These are phyloP conservation scores for Dromococcyx pavoninus DNA, from an alignment of 2,797 vertebrate species.

Conservation along the genomic window DNA sequence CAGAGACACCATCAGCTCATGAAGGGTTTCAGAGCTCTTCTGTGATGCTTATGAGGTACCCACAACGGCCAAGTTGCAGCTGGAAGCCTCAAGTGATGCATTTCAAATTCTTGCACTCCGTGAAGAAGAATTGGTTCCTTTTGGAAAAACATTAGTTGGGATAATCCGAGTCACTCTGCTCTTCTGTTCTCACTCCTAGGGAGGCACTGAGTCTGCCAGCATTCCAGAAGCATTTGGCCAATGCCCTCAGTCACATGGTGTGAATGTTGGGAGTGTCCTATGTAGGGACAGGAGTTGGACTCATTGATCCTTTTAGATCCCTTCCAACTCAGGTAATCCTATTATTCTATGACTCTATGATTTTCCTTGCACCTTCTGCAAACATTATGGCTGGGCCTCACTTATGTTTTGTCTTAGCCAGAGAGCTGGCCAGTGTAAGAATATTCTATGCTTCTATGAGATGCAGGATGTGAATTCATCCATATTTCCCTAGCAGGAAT, in stretches of 20 bases:
- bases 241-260: too few species aligned
- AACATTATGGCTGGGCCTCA: background rate
- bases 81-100: background rate
- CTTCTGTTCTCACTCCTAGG: fast-evolving
- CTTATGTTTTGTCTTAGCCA: background rate
- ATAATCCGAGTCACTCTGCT: background rate
- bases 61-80: background rate
- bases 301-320: too few species aligned
- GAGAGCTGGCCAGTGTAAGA: background rate
- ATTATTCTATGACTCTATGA: too few species aligned
- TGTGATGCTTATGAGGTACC: background rate
- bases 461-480: too few species aligned
- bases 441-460: too few species aligned
- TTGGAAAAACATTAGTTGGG: background rate
- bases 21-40: background rate
- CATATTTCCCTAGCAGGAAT: too few species aligned
- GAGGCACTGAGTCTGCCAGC: too few species aligned
- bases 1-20: background rate
- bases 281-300: too few species aligned
- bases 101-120: background rate
- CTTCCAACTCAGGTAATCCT: too few species aligned
- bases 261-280: too few species aligned
- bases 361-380: background rate
- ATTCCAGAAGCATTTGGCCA: too few species aligned
- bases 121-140: background rate